Evolutionary conservation across 2,888 invertebrate genomes (phyloP).

Genomic region (Sphinx pinastri): DNA sequence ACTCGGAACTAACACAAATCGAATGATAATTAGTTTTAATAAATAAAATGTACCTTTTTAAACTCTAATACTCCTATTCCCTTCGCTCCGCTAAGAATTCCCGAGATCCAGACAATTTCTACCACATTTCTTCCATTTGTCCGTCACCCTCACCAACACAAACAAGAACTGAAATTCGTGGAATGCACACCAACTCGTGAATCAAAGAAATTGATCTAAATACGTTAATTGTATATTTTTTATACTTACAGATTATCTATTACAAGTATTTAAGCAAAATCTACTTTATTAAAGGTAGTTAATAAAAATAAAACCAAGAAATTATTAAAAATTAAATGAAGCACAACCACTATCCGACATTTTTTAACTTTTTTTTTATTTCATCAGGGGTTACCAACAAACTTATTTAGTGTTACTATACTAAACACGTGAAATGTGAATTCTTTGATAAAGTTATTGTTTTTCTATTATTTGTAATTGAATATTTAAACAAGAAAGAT

Average conservation of each 20-base stretch:
- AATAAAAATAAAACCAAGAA: constrained; percentile 38
- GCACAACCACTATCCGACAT: constrained; percentile 73
- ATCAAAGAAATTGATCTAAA: constrained; percentile 38
- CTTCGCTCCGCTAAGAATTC: constrained; percentile 44
- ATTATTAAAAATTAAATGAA: constrained; percentile 58
- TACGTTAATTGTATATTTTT: constrained; percentile 28
- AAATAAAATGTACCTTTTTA: constrained; percentile 55
- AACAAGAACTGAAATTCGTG: constrained; percentile 68
- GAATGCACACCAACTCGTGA: constrained; percentile 61
- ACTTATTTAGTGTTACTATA: background rate
- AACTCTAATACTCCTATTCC: constrained; percentile 45
- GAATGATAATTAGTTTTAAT: constrained; percentile 32
- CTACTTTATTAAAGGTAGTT: constrained; percentile 40
- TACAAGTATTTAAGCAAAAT: constrained; percentile 39
- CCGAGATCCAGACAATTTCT: constrained; percentile 59
- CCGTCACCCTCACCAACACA: constrained; percentile 75
- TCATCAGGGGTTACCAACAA: background rate
- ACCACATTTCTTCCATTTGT: constrained; percentile 73
- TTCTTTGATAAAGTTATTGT: too few species aligned
- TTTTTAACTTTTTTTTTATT: constrained; percentile 48
- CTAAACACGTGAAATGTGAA: background rate
- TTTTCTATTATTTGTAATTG: too few species aligned
- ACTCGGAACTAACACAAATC: constrained; percentile 37
- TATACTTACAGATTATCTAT: constrained; percentile 43
- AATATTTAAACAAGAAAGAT: too few species aligned